A percentile compares a stretch with the other conserved stretches of the same genome.
Evolutionary conservation across 2,888 invertebrate species (phyloP).

Genomic region (Rhamnusium bicolor): DNA sequence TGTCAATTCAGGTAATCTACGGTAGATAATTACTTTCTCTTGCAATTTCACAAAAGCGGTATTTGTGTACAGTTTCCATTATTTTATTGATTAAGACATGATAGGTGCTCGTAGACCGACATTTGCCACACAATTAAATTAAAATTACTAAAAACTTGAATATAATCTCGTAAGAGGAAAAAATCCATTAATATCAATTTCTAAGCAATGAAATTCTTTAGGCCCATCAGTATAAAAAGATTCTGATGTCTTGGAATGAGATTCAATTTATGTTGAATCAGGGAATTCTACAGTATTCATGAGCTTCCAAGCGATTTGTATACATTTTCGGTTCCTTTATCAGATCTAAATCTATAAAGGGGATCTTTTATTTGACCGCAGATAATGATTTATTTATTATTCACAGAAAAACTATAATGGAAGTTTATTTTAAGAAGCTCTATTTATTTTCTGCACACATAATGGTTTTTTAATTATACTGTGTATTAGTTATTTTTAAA

Average conservation of each 20-base stretch:
- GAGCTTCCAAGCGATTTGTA: constrained; percentile 50
- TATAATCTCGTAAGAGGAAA: not conserved
- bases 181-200: constrained; percentile 27
- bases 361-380: constrained; percentile 37
- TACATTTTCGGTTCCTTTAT: constrained; percentile 41
- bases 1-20: not conserved
- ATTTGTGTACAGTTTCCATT: not conserved
- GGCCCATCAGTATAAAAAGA: constrained; percentile 25
- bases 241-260: constrained; percentile 31
- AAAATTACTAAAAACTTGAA: constrained; percentile 3
- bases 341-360: constrained; percentile 34
- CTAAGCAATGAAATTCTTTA: constrained; percentile 15
- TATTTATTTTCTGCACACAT: not conserved
- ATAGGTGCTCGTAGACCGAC: not conserved
- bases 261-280: constrained; percentile 33
- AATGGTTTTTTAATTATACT: not conserved
- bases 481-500: not conserved
- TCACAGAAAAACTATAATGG: not conserved
- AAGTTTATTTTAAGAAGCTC: not conserved
- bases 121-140: not conserved
- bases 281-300: constrained; percentile 45
- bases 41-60: not conserved
- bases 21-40: not conserved
- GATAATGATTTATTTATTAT: constrained; percentile 41
- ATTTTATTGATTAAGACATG: not conserved